Conservation (phyloP, 1,140 invertebrate genomes). For the Drosophila sp. region DNA sequence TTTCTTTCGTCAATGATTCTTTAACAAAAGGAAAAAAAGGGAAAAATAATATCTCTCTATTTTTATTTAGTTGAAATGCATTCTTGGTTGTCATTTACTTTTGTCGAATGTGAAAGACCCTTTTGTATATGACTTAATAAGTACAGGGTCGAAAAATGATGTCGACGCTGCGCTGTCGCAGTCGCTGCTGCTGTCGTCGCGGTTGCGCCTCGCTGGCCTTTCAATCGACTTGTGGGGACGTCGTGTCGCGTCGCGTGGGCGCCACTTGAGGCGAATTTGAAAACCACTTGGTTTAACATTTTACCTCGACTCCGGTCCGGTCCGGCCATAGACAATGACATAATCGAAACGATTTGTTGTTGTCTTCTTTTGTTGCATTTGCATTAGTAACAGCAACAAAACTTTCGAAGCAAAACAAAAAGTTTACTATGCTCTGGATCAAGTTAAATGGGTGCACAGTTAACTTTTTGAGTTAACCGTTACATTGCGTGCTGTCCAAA, state of each 20-base stretch:
- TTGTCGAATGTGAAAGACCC: no score
- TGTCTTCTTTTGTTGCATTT: slow-evolving; percentile 32
- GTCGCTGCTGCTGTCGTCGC: slow-evolving; percentile 42
- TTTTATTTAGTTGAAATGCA: no score
- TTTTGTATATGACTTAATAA: no score
- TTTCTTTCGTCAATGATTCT: no score
- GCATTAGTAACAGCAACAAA: slow-evolving; percentile 26
- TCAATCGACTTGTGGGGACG: slow-evolving; percentile 42
- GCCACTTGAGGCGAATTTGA: slow-evolving; percentile 51
- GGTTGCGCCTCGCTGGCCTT: slow-evolving; percentile 69
- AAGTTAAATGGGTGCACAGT: no score
- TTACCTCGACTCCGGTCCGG: slow-evolving; percentile 15
- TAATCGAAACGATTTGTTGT: slow-evolving; percentile 38
- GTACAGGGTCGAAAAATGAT: slow-evolving; percentile 30
- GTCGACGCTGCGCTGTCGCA: slow-evolving; percentile 36
- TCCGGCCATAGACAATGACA: slow-evolving; percentile 42
- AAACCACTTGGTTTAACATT: slow-evolving; percentile 31
- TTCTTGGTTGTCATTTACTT: no score
- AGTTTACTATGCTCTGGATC: not conserved
- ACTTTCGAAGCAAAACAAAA: slow-evolving; percentile 20
- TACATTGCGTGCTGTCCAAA: slow-evolving; percentile 25
- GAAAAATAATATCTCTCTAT: no score
- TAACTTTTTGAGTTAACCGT: no score
- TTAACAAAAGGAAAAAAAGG: no score
- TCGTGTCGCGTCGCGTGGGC: slow-evolving; percentile 62